Conservation (phyloP, 1,140 invertebrate species). For the Cydia splendana region DNA sequence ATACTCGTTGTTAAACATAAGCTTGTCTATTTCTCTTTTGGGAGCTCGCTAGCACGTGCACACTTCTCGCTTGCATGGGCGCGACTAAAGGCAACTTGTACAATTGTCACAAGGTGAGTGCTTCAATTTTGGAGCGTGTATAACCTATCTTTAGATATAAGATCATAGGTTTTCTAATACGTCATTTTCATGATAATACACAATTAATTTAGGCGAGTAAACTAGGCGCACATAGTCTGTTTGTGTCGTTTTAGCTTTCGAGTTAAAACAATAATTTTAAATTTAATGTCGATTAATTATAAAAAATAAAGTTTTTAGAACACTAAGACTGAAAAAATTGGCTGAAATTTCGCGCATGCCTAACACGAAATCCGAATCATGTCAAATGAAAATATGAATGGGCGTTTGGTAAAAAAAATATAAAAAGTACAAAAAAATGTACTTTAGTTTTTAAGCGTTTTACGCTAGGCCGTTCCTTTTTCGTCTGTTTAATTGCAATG, state of each 20-base stretch:
- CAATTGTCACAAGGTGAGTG: too few relatives aligned
- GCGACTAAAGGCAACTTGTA: too few relatives aligned
- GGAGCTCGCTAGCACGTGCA: too few relatives aligned
- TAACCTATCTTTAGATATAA: too few relatives aligned
- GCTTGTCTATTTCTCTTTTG: too few relatives aligned
- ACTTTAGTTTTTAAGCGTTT: constrained; percentile 33
- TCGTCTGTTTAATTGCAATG: neutral
- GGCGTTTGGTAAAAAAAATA: constrained; percentile 40
- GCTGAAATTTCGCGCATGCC: constrained; percentile 44
- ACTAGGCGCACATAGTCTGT: constrained; percentile 51
- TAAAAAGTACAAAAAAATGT: constrained; percentile 33
- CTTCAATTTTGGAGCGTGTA: too few relatives aligned
- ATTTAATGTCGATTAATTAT: constrained; percentile 43
- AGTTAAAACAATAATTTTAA: constrained; percentile 61
- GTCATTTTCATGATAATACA: constrained; percentile 15
- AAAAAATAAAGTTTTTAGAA: constrained; percentile 61
- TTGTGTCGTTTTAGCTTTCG: constrained; percentile 33
- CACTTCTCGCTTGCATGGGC: too few relatives aligned
- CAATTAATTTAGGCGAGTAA: constrained; percentile 28
- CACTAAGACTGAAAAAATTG: constrained; percentile 75
- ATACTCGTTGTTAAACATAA: too few relatives aligned
- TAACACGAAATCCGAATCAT: constrained; percentile 24
- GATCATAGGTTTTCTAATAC: neutral
- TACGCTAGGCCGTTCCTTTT: constrained; percentile 31
- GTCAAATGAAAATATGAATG: neutral